Evolutionary conservation across 2,113 vertebrate genomes (phyloP).

Genomic region (Corvus hawaiiensis): DNA sequence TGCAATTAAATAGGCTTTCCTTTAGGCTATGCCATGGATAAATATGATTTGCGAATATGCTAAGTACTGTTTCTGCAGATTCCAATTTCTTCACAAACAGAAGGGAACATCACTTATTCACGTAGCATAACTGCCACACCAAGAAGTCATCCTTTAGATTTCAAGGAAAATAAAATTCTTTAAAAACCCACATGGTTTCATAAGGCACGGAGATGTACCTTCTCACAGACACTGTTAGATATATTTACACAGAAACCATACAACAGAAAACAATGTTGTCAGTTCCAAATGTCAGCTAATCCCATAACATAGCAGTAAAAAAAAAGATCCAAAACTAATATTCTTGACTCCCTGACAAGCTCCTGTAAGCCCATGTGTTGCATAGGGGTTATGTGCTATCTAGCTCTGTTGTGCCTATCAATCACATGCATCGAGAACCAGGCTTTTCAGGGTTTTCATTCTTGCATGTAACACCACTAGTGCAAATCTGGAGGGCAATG

Average conservation of each 20-base stretch:
- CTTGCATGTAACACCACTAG: background rate
- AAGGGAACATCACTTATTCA: background rate
- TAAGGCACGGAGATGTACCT: accelerated
- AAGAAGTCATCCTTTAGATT: background rate
- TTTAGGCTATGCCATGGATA: background rate
- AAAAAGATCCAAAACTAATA: background rate
- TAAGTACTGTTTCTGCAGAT: background rate
- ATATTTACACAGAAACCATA: background rate
- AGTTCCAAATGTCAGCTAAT: background rate
- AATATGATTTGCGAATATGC: background rate
- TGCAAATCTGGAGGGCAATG: background rate
- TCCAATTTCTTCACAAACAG: background rate
- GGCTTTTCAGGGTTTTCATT: background rate
- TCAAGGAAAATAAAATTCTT: background rate
- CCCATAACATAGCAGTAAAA: background rate
- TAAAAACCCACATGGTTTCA: background rate
- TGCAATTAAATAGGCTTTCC: background rate
- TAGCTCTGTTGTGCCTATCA: background rate
- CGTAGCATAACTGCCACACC: background rate
- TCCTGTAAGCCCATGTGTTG: background rate
- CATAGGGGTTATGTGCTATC: background rate
- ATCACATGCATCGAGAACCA: background rate
- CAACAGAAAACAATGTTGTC: background rate
- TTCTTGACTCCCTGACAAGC: background rate
- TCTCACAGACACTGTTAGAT: background rate